phyloP scores from a whole-genome alignment of 2,797 vertebrate species.

The Tachyglossus aculeatus region DNA sequence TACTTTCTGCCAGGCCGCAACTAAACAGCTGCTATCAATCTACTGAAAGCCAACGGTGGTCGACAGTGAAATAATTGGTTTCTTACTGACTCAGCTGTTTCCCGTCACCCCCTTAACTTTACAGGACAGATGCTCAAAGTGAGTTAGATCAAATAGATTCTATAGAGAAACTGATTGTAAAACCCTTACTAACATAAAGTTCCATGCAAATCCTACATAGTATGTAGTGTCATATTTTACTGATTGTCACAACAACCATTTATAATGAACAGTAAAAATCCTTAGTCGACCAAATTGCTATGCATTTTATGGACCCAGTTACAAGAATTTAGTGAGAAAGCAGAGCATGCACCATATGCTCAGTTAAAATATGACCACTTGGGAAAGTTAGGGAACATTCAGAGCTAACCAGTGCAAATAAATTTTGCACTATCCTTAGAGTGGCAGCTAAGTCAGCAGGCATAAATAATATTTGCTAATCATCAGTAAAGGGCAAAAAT shows the following conservation, averaged over 20 bases:
- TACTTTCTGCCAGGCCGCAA: not conserved
- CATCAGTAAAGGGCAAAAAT: not conserved
- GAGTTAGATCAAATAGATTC: not conserved
- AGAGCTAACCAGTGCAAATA: too few relatives aligned
- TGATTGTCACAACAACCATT: not conserved
- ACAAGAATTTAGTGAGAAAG: too few relatives aligned
- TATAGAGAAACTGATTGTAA: not conserved
- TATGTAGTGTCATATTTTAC: not conserved
- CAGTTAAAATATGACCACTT: too few relatives aligned
- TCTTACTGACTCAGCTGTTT: not conserved
- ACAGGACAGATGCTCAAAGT: not conserved
- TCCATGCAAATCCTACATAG: constrained; percentile 7
- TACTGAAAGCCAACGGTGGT: not conserved
- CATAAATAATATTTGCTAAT: too few relatives aligned
- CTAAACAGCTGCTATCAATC: constrained; percentile 4
- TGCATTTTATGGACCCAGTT: not conserved
- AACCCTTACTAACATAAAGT: not conserved
- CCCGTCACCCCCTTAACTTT: not conserved
- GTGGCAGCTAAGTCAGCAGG: too few relatives aligned
- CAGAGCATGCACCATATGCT: too few relatives aligned
- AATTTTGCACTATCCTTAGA: too few relatives aligned
- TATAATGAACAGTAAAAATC: constrained; percentile 3
- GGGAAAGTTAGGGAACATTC: too few relatives aligned
- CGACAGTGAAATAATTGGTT: not conserved
- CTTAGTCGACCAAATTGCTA: not conserved